phyloP scores from a whole-genome alignment of 1,140 invertebrate genomes.

The Zaprionus capensis region DNA sequence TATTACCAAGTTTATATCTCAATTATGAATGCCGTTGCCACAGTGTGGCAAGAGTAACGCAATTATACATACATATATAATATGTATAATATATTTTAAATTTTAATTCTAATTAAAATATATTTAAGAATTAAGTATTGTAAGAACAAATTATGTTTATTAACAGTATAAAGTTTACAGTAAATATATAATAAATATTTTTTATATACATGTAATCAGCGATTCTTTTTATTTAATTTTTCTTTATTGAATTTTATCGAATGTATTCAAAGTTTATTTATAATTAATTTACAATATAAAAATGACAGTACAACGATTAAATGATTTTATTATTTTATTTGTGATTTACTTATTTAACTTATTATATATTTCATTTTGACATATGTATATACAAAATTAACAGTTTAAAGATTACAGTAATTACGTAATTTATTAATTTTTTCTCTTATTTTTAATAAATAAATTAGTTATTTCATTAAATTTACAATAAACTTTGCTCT shows the following conservation, averaged over 20 bases:
- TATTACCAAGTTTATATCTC: conserved; percentile 84
- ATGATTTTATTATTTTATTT: background rate
- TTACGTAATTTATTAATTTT: background rate
- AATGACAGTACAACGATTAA: too few species aligned
- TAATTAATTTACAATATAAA: too few species aligned
- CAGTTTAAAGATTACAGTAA: background rate
- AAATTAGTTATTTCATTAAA: background rate
- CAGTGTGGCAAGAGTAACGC: conserved; percentile 33
- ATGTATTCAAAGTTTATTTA: too few species aligned
- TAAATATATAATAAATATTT: too few species aligned
- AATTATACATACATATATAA: background rate
- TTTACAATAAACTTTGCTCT: background rate
- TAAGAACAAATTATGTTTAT: background rate
- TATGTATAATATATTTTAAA: too few species aligned
- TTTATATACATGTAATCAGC: too few species aligned
- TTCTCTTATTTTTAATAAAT: background rate
- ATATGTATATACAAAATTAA: background rate
- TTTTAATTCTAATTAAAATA: too few species aligned
- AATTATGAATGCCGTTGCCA: conserved; percentile 72
- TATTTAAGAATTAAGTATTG: too few species aligned
- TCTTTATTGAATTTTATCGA: too few species aligned
- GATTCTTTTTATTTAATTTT: too few species aligned
- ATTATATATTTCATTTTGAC: background rate
- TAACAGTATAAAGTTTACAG: too few species aligned
- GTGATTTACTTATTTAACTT: background rate